Evolutionary conservation across 2,113 vertebrate genomes (phyloP).

Genomic region (Meriones unguiculatus): DNA sequence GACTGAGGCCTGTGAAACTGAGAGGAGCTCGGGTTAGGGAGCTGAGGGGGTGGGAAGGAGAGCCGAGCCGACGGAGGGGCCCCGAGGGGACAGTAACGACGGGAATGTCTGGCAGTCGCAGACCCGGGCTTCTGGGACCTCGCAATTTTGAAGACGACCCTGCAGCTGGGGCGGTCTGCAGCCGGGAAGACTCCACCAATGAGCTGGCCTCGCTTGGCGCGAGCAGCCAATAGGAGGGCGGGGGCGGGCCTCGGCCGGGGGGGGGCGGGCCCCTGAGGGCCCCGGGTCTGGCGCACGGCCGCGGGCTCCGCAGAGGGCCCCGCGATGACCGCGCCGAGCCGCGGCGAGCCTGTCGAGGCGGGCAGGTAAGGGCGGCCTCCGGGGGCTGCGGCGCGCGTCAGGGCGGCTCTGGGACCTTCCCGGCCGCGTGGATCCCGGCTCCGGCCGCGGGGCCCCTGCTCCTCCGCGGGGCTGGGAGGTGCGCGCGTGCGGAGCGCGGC

Average conservation of each 20-base stretch:
- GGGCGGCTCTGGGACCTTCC: not conserved
- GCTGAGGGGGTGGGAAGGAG: not conserved
- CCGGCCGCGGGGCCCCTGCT: not conserved
- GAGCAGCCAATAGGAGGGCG: constrained; percentile 43
- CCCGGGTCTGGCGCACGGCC: not conserved
- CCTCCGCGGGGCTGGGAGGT: not conserved
- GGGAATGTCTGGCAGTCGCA: no score
- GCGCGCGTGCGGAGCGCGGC: not conserved
- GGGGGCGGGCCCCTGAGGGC: not conserved
- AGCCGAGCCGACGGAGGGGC: not conserved
- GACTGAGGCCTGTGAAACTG: not conserved
- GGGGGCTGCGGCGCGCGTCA: not conserved
- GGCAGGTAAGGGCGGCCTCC: constrained; percentile 64
- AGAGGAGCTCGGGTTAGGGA: not conserved
- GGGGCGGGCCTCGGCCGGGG: not conserved
- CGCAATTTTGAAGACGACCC: not conserved
- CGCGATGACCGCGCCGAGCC: constrained; percentile 57
- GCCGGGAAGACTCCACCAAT: not conserved
- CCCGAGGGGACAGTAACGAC: no score
- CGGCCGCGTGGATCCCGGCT: not conserved
- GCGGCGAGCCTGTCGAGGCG: not conserved
- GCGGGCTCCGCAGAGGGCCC: not conserved
- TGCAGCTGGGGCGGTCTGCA: fast-evolving
- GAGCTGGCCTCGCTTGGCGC: not conserved
- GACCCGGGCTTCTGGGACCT: not conserved